phyloP scores from a whole-genome alignment of 2,888 invertebrate genomes.

The Brachyptera risi region DNA sequence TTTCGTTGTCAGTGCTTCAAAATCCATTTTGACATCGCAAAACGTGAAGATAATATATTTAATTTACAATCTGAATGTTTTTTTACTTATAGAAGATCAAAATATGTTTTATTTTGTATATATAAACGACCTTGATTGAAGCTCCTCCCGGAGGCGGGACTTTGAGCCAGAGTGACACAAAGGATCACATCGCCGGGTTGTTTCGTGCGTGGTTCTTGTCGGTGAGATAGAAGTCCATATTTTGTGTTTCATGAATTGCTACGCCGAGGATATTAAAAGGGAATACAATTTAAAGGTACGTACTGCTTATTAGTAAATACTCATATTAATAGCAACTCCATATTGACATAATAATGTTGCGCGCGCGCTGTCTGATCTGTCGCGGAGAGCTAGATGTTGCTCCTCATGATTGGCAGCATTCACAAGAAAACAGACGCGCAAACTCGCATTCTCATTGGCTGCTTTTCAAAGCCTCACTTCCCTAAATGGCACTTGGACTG shows the following conservation, averaged over 20 bases:
- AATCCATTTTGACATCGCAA: background rate
- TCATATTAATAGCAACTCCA: background rate
- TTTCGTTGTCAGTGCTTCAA: background rate
- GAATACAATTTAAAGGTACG: constrained; percentile 19
- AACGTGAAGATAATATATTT: no score
- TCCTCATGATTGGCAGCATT: constrained; percentile 35
- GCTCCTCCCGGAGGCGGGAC: constrained; percentile 27
- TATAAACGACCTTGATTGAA: constrained; percentile 19
- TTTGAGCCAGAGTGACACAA: constrained; percentile 24
- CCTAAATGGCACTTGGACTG: constrained; percentile 39
- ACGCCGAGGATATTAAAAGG: constrained; percentile 18
- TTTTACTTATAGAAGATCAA: background rate
- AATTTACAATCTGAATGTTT: background rate
- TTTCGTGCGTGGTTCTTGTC: constrained; percentile 3
- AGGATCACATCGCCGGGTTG: constrained; percentile 19
- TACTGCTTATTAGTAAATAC: background rate
- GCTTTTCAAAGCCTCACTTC: constrained; percentile 37
- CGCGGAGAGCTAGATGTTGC: constrained; percentile 31
- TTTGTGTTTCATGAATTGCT: constrained; percentile 14
- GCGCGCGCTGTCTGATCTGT: constrained; percentile 5
- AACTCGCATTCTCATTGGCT: constrained; percentile 37
- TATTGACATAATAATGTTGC: constrained; percentile 14
- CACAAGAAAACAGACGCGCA: constrained; percentile 36
- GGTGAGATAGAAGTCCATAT: background rate
- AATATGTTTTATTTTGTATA: background rate